Evolutionary conservation across 2,113 vertebrate genomes (phyloP), one percentile per base, ranked within the genome.

Genomic region (Bagarius yarrelli): DNA sequence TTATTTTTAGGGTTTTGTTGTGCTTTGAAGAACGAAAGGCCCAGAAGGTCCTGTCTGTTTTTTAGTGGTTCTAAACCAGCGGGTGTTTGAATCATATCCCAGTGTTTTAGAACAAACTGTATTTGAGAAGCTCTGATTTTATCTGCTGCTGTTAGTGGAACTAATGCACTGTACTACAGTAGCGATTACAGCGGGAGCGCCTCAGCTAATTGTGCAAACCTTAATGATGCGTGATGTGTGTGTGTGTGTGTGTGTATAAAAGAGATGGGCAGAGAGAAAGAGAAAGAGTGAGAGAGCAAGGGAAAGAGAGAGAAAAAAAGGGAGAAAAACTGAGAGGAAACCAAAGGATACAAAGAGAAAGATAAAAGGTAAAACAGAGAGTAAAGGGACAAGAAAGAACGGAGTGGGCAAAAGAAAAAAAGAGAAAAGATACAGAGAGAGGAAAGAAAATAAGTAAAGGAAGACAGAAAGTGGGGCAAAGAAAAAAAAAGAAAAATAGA

Each of bases 211-310:
- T 75, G 60, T 76, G 52, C 52, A 66, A 75, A 57, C 30, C 12
- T 13, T 75, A 81, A 75, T 81, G 71, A 81, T 74, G 60, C 73
- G 18, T 81, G 60, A 75, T 74, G 60, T 63, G 18, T 81, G 56
- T 75, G 27, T 60, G 55, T 44, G 55, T 44, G 36, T 77, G 75
- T 47, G 75, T 30, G 57, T 23, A 36, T 36, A 16, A 47, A 18
- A 72, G 36, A 52, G 18, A 52, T 40, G 12, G 21, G 14, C 27
- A 60, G 50, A 19, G 27, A 34, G 47, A 23, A 27, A 52, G 12
- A 30, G 44, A 32, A 34, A n/a, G 25, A 16, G n/a, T 80, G 36
- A 50, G n/a, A 52, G 12, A 30, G 14, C 30, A 60, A 23, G 18
- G 8, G 50, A 27, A 25, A 34, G 47, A 23, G 47, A 9, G 21